phyloP scores from a whole-genome alignment of 2,888 invertebrate genomes.

The Augochlorella aurata region DNA sequence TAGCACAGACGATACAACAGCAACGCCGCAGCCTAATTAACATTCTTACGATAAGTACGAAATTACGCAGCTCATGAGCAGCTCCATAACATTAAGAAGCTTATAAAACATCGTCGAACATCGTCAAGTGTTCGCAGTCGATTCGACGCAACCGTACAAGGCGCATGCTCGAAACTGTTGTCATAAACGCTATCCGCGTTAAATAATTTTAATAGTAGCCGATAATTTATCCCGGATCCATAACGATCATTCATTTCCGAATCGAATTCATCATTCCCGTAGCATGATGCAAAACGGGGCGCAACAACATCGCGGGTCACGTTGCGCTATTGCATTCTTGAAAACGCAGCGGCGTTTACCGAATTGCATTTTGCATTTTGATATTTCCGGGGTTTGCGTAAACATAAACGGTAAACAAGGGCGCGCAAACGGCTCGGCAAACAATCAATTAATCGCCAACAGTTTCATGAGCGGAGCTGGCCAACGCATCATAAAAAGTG shows the following conservation, averaged over 20 bases:
- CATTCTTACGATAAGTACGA: no score
- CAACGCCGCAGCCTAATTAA: no score
- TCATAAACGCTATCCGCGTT: no score
- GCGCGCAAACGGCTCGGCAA: conserved; percentile 21
- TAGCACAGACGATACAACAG: no score
- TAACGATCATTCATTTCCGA: not conserved
- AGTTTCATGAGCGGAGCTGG: conserved; percentile 21
- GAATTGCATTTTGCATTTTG: not conserved
- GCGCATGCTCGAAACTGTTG: no score
- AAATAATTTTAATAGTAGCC: no score
- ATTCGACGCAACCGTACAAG: no score
- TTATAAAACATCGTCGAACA: no score
- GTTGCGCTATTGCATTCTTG: not conserved
- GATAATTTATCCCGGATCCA: no score
- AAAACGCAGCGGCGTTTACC: not conserved
- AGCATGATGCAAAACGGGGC: not conserved
- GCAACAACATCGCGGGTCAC: not conserved
- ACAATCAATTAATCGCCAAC: conserved; percentile 22
- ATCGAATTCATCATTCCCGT: not conserved
- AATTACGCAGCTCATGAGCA: no score
- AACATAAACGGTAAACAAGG: conserved; percentile 6
- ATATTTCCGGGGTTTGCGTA: not conserved
- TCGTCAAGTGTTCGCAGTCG: no score
- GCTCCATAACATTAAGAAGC: no score
- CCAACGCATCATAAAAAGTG: not conserved